Percentiles rank a stretch among this genome's conserved stretches.
Conservation (phyloP, 2,888 invertebrate genomes). For the Protodeltote pygarga region DNA sequence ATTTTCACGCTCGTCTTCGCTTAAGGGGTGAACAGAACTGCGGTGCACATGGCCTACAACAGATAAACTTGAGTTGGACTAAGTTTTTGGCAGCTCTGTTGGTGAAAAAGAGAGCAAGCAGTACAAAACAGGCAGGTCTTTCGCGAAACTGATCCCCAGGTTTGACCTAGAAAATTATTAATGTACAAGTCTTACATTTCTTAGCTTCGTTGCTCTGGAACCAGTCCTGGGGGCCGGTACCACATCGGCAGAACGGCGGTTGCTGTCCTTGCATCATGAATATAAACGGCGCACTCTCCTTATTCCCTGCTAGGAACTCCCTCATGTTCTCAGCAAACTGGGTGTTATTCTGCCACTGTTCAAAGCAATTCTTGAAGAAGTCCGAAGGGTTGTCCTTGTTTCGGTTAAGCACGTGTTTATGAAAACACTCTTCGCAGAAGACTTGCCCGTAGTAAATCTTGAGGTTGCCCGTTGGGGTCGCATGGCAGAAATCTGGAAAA, state of each 20-base stretch:
- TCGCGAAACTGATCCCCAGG: too few relatives aligned
- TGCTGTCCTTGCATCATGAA: slow-evolving; percentile 74
- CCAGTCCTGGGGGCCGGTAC: slow-evolving; percentile 66
- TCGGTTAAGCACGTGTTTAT: slow-evolving; percentile 68
- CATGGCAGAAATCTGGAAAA: slow-evolving; percentile 71
- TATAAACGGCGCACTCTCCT: slow-evolving; percentile 66
- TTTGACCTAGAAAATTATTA: too few relatives aligned
- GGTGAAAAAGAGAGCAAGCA: neutral
- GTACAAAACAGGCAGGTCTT: neutral
- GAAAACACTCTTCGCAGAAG: slow-evolving; percentile 79
- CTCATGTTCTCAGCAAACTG: slow-evolving; percentile 72
- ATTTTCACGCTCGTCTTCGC: slow-evolving; percentile 18
- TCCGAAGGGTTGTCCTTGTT: slow-evolving; percentile 72
- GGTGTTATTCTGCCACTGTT: slow-evolving; percentile 76
- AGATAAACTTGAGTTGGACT: slow-evolving; percentile 13
- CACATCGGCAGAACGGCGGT: slow-evolving; percentile 69
- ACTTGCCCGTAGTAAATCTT: slow-evolving; percentile 82
- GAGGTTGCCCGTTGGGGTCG: slow-evolving; percentile 65
- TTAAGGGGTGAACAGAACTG: slow-evolving; percentile 16
- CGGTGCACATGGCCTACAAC: slow-evolving; percentile 16
- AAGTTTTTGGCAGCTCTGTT: too few relatives aligned
- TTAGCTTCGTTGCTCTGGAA: slow-evolving; percentile 68
- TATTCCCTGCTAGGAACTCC: slow-evolving; percentile 69
- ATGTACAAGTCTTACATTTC: slow-evolving; percentile 66
- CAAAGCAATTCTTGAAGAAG: slow-evolving; percentile 78